Conservation (phyloP, 2,113 vertebrate species). For the Orycteropus afer region DNA sequence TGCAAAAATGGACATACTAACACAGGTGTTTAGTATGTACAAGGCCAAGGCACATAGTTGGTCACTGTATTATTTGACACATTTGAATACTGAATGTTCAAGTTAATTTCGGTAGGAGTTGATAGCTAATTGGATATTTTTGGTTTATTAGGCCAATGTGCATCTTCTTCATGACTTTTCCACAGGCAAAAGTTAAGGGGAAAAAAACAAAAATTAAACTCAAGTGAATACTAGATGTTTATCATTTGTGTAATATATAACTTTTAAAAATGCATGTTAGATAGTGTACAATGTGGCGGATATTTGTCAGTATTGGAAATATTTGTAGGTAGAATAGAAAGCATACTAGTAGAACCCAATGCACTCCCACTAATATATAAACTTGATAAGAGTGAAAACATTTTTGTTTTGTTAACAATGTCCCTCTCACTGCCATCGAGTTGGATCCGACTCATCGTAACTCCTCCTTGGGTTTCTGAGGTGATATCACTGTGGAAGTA, state of each 20-base stretch:
- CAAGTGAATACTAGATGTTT: not conserved
- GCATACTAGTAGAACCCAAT: not conserved
- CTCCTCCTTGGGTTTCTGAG: too few species aligned
- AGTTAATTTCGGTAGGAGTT: not conserved
- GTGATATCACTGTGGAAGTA: too few species aligned
- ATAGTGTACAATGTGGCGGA: not conserved
- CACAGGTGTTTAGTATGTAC: not conserved
- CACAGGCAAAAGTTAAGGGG: not conserved
- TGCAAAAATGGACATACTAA: not conserved
- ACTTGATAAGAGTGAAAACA: not conserved
- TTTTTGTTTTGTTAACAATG: not conserved
- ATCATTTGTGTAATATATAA: not conserved
- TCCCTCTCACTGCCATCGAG: too few species aligned
- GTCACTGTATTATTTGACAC: not conserved
- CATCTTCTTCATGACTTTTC: not conserved
- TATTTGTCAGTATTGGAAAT: not conserved
- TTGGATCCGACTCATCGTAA: too few species aligned
- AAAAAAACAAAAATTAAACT: not conserved
- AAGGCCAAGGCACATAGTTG: not conserved
- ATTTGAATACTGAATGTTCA: not conserved
- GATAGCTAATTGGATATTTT: constrained; percentile 53
- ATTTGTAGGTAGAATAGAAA: not conserved
- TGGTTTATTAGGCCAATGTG: not conserved
- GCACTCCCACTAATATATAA: not conserved
- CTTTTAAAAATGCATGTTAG: not conserved